These are phyloP conservation scores for Calliscelio sp. DNA, from an alignment of 2,888 invertebrate genomes.

Conservation along the genomic window DNA sequence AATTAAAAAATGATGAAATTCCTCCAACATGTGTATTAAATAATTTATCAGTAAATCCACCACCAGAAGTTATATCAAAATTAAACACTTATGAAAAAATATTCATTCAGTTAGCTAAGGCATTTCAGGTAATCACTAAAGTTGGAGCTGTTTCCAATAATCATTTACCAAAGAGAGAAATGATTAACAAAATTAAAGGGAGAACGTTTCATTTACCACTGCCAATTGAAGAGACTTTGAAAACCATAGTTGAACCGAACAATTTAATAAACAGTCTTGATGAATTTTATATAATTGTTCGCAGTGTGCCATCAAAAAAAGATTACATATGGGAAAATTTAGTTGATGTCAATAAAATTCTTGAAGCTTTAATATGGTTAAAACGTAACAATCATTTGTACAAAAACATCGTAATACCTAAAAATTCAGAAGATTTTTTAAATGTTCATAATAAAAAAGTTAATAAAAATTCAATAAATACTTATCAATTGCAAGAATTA, in stretches of 20 bases:
- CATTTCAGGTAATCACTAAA: constrained; percentile 80
- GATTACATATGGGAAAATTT: constrained; percentile 72
- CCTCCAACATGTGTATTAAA: constrained; percentile 78
- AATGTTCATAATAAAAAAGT: too few species aligned
- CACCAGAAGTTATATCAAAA: constrained; percentile 8
- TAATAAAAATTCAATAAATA: too few species aligned
- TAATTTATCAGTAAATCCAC: constrained; percentile 62
- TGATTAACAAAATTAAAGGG: constrained; percentile 74
- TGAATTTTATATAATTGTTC: constrained; percentile 80
- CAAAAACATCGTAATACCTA: constrained; percentile 2
- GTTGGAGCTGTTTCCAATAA: constrained; percentile 79
- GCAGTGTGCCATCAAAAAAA: constrained; percentile 78
- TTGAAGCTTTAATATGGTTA: constrained; percentile 75
- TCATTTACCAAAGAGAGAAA: constrained; percentile 76
- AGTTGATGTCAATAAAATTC: constrained; percentile 29
- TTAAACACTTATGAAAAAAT: constrained; percentile 73
- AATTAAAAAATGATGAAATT: constrained; percentile 71
- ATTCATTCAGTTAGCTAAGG: constrained; percentile 80
- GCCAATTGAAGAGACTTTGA: constrained; percentile 80
- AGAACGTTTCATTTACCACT: constrained; percentile 58
- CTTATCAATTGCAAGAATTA: not conserved
- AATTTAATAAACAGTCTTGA: not conserved
- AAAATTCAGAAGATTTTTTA: too few species aligned
- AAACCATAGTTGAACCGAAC: not conserved
- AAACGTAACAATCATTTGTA: constrained; percentile 79